Evolutionary conservation across 2,113 vertebrate species (phyloP).

Genomic region (Emydocephalus ijimae): DNA sequence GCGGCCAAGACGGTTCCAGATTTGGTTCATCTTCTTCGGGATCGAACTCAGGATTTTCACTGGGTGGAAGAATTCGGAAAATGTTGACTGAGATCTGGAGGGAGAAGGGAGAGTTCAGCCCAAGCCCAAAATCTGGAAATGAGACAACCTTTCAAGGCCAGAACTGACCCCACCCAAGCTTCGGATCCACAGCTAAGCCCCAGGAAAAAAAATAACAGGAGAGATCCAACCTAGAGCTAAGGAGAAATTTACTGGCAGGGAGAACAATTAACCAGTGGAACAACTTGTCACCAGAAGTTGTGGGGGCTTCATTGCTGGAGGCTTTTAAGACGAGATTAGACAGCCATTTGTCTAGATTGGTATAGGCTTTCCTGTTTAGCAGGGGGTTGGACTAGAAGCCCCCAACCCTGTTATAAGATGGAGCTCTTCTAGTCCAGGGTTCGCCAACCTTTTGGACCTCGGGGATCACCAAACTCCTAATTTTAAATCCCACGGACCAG

Average conservation of each 20-base stretch:
- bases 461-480: too few relatives aligned
- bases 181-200: background rate
- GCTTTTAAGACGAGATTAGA: background rate
- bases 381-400: background rate
- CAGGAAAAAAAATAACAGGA: background rate
- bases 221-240: background rate
- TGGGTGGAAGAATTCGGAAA: conserved; percentile 88
- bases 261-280: background rate
- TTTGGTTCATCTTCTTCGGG: conserved; percentile 91
- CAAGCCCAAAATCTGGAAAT: background rate
- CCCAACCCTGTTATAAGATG: background rate
- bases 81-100: conserved; percentile 88
- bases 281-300: background rate
- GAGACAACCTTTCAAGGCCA: background rate
- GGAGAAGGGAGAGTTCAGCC: background rate
- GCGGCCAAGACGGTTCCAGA: conserved; percentile 91
- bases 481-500: too few relatives aligned
- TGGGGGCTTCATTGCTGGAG: too few relatives aligned
- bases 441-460: too few relatives aligned
- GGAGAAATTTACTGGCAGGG: background rate
- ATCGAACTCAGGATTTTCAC: conserved; percentile 92
- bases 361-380: background rate
- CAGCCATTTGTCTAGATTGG: too few relatives aligned
- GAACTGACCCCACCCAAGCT: background rate
- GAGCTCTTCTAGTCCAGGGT: too few relatives aligned